These are phyloP conservation scores for Zosterops lateralis DNA, from an alignment of 2,113 vertebrate genomes.

Conservation along the genomic window DNA sequence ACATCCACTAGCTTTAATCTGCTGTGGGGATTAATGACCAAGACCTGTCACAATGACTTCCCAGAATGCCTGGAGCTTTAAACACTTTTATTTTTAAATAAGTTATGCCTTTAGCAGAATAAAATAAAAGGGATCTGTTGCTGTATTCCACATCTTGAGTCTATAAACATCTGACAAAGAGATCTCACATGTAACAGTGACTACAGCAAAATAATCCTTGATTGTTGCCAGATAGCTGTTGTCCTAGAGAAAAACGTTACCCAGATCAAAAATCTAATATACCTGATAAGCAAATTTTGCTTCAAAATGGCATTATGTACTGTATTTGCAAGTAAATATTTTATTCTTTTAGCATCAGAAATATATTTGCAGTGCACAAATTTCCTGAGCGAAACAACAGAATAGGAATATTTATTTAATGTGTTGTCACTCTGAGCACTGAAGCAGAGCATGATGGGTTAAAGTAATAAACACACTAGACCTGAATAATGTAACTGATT, in stretches of 20 bases:
- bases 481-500: conserved; percentile 11
- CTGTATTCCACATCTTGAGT: background rate
- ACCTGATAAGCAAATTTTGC: background rate
- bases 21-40: background rate
- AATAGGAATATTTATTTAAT: background rate
- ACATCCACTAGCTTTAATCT: background rate
- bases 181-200: background rate
- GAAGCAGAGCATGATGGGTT: background rate
- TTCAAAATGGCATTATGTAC: background rate
- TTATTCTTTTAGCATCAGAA: background rate
- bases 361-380: background rate
- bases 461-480: conserved; percentile 27
- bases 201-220: background rate
- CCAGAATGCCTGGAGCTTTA: background rate
- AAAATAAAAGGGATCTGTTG: background rate
- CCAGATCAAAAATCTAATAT: background rate
- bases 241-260: background rate
- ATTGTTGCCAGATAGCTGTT: background rate
- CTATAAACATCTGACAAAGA: background rate
- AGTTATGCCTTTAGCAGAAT: background rate
- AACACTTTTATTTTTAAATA: background rate
- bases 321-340: background rate
- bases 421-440: background rate
- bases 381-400: background rate
- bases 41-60: background rate